Base-by-base conservation (phyloP, 1,140 invertebrate genomes). In the Calliphora vicina region DNA sequence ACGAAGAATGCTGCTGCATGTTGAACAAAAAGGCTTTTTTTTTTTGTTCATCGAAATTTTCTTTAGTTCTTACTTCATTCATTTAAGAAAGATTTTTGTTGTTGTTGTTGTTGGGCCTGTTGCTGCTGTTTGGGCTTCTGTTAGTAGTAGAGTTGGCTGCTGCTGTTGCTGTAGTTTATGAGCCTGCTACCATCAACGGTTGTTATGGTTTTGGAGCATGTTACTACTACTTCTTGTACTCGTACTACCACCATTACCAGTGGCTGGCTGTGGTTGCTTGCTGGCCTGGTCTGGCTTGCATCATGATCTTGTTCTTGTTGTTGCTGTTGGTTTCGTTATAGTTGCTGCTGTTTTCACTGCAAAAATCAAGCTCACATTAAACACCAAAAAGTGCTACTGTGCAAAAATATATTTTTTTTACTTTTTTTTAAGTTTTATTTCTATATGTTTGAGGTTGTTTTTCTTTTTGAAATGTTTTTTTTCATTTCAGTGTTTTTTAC, bases 341-440 rank as follows among this genome's bases (percentile, higher is more conserved):
- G 61, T 67, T 67, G 42, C 35, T 45, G 74, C 74, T 43, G 74
- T 78, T 78, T 78, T 78, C 35, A 78, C 74, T 43, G 42, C 35
- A 78, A 43, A 78, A 78, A 78, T 78, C 74, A 78, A 78, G 74
- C 74, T 78, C 74, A 78, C 74, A 78, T 78, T 78, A 78, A 78
- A 78, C 74, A 78, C 74, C 74, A 78, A 78, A 78, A 78, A 78
- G 35, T 78, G 74, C 74, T 78, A 78, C 74, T 78, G 74, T 78
- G 35, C 74, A 78, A 23, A 42, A 78, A 45, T 35, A 35, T 76
- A 35, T 42, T 76, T 20, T 35, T n/a, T 35, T 35, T 35, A 15
- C 2, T 35, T 35, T 45, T 78, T 43, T 23, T 20, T 42, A 23
- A 23, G 0, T 43, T 45, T 78, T 78, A 9, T 15, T 43, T 78